Percentiles rank a stretch among this genome's conserved stretches.
Conservation (phyloP, 2,888 invertebrate genomes). For the Saturnia pavonia region DNA sequence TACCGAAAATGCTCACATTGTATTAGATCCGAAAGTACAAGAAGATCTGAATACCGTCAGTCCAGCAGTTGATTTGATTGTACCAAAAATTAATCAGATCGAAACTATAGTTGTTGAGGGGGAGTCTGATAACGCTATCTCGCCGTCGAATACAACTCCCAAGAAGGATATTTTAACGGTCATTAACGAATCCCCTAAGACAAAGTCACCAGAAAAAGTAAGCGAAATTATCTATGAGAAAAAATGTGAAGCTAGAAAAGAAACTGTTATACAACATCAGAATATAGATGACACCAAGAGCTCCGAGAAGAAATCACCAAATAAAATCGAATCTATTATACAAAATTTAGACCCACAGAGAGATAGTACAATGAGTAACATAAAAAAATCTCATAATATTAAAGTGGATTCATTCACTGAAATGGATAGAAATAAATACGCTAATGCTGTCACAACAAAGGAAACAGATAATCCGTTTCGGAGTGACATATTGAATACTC, state of each 20-base stretch:
- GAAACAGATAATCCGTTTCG: conserved; percentile 66
- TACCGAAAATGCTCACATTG: conserved; percentile 70
- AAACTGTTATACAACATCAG: conserved; percentile 76
- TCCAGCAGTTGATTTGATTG: conserved; percentile 58
- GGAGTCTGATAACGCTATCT: conserved; percentile 63
- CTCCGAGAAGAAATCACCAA: conserved; percentile 66
- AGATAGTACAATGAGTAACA: conserved; percentile 46
- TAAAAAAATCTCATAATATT: conserved; percentile 61
- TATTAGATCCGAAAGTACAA: conserved; percentile 66
- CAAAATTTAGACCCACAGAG: conserved; percentile 66
- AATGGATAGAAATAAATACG: conserved; percentile 60
- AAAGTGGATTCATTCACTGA: conserved; percentile 65
- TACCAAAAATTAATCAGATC: conserved; percentile 64
- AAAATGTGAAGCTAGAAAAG: conserved; percentile 67
- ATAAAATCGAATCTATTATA: conserved; percentile 67
- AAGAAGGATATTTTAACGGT: conserved; percentile 61
- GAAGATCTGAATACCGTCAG: conserved; percentile 53
- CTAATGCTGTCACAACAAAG: conserved; percentile 52
- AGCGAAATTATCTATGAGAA: conserved; percentile 53
- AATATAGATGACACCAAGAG: conserved; percentile 58
- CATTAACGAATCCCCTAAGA: conserved; percentile 63
- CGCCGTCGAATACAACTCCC: conserved; percentile 56
- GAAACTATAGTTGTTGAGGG: conserved; percentile 73
- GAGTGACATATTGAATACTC: conserved; percentile 53
- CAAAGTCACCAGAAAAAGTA: conserved; percentile 58